Conservation (phyloP, 2,113 vertebrate species). For the Macquaria ambigua region DNA sequence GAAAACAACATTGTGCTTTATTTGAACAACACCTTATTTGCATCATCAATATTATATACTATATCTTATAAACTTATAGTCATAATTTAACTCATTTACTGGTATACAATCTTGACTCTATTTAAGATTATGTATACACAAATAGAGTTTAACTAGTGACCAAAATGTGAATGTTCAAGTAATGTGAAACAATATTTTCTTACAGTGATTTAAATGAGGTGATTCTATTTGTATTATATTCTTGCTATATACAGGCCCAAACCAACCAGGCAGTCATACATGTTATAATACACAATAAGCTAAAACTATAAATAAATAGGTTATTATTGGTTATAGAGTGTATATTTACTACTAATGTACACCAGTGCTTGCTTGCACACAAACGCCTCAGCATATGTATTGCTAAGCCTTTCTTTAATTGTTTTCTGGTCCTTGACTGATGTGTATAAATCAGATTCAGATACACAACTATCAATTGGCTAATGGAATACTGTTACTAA, state of each 20-base stretch:
- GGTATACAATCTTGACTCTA: slow-evolving; percentile 38
- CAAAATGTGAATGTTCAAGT: slow-evolving; percentile 57
- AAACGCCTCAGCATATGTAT: slow-evolving; percentile 13
- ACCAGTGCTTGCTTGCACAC: slow-evolving; percentile 17
- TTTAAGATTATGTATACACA: slow-evolving; percentile 52
- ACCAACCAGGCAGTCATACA: slow-evolving; percentile 39
- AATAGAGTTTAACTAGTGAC: slow-evolving; percentile 39
- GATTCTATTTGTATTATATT: slow-evolving; percentile 55
- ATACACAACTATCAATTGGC: slow-evolving; percentile 12
- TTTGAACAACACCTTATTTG: slow-evolving; percentile 51
- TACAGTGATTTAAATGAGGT: slow-evolving; percentile 35
- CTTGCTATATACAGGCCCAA: slow-evolving; percentile 68
- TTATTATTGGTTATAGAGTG: slow-evolving; percentile 37
- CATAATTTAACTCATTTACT: slow-evolving; percentile 13
- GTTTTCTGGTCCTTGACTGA: slow-evolving; percentile 15
- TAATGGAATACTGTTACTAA: slow-evolving; percentile 18
- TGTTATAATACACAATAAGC: slow-evolving; percentile 51
- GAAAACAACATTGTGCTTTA: slow-evolving; percentile 70
- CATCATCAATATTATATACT: slow-evolving; percentile 40
- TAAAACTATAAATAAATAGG: slow-evolving; percentile 50
- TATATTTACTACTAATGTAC: slow-evolving; percentile 53
- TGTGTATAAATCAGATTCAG: background rate
- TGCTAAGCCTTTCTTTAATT: slow-evolving; percentile 1
- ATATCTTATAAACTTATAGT: slow-evolving; percentile 21
- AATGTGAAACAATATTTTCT: slow-evolving; percentile 48